phyloP scores from a whole-genome alignment of 2,797 vertebrate genomes.

The Natrix natrix region DNA sequence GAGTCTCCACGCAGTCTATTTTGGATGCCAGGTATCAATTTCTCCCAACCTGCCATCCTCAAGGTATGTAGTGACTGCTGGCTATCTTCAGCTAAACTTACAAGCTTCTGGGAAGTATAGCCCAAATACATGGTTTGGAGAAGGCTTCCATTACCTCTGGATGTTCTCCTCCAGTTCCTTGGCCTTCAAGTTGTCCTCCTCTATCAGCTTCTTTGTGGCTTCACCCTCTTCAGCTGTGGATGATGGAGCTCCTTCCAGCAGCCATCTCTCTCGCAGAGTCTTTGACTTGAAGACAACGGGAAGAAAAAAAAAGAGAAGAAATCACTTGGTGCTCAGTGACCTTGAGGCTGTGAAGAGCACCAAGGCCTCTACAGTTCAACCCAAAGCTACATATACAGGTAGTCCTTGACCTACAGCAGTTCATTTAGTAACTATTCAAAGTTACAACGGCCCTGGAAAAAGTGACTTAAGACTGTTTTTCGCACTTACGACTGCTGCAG shows the following conservation, averaged over 20 bases:
- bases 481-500: background rate
- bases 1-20: too few species aligned
- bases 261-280: constrained; percentile 89
- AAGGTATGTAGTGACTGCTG: background rate
- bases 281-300: constrained; percentile 78
- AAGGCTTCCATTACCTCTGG: constrained; percentile 73
- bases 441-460: background rate
- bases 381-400: background rate
- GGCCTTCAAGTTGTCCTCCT: constrained; percentile 83
- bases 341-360: background rate
- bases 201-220: constrained; percentile 80
- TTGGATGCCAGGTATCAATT: background rate
- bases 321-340: background rate
- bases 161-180: constrained; percentile 84
- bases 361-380: background rate
- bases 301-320: too few species aligned
- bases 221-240: constrained; percentile 80
- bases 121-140: background rate
- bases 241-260: constrained; percentile 85
- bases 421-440: background rate
- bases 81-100: background rate
- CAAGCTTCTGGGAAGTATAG: background rate
- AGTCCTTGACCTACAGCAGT: background rate
- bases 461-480: background rate
- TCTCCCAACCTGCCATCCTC: background rate